Percentiles rank a stretch among this genome's conserved stretches.
Conservation (phyloP, 2,888 invertebrate genomes). For the Caradrina kadenii region DNA sequence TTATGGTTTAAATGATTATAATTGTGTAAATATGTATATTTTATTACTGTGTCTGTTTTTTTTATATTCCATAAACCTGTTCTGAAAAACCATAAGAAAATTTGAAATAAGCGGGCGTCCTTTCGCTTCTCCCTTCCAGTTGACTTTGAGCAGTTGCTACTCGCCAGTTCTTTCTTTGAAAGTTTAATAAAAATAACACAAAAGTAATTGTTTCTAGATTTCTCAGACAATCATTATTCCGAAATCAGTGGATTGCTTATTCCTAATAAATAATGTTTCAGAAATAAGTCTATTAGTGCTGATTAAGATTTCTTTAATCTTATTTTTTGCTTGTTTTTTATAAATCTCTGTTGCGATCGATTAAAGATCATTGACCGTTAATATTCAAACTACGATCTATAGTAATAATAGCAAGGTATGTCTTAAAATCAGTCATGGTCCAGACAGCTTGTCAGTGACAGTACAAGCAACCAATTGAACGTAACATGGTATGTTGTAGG, state of each 20-base stretch:
- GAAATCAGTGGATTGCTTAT: constrained; percentile 21
- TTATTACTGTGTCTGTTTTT: too few species aligned
- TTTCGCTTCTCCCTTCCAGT: too few species aligned
- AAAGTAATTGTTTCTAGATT: constrained; percentile 31
- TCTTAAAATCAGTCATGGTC: constrained; percentile 4
- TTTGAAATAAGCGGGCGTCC: too few species aligned
- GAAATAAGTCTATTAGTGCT: constrained; percentile 33
- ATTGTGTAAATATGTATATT: too few species aligned
- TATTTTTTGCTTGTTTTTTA: constrained; percentile 6
- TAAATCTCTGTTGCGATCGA: not conserved
- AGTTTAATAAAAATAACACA: constrained; percentile 15
- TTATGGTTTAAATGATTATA: too few species aligned
- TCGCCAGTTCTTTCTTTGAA: constrained; percentile 9
- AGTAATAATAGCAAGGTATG: not conserved
- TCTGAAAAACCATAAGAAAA: too few species aligned
- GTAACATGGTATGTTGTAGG: constrained; percentile 13
- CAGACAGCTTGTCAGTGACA: constrained; percentile 36
- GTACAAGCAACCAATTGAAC: constrained; percentile 8
- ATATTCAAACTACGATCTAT: not conserved
- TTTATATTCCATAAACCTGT: too few species aligned
- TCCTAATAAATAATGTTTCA: constrained; percentile 25
- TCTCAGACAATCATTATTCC: constrained; percentile 1
- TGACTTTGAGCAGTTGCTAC: not conserved
- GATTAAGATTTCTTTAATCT: constrained; percentile 38
- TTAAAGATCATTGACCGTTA: not conserved